A percentile compares a stretch with the other conserved stretches of the same genome.
Conservation (phyloP, 2,113 vertebrate genomes). For the Indicator maculatus region DNA sequence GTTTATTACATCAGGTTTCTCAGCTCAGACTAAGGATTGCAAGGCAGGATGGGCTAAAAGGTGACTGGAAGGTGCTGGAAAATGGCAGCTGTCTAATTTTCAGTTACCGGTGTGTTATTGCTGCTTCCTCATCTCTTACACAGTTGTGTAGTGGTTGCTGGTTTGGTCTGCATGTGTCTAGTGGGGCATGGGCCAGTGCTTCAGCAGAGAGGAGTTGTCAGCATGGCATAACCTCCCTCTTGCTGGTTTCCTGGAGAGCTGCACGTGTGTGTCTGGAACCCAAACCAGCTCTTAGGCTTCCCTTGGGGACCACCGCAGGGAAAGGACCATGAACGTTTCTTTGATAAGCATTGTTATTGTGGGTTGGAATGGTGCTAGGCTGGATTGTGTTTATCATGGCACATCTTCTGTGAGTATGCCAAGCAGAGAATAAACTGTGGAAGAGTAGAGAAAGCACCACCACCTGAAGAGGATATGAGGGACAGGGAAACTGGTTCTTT, state of each 20-base stretch:
- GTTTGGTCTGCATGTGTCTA: neutral
- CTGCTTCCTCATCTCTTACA: neutral
- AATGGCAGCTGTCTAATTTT: neutral
- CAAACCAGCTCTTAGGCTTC: neutral
- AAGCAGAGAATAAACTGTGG: neutral
- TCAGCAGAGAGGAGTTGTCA: neutral
- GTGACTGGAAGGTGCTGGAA: neutral
- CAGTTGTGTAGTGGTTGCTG: neutral
- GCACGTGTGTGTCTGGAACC: rapidly evolving
- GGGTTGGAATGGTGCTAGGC: neutral
- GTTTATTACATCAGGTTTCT: neutral
- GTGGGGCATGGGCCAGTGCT: neutral
- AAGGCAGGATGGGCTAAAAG: neutral
- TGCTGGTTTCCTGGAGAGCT: neutral
- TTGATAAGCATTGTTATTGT: neutral
- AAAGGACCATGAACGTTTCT: rapidly evolving
- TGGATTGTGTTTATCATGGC: neutral
- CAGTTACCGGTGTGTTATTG: neutral
- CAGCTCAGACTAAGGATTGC: neutral
- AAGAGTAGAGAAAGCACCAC: neutral
- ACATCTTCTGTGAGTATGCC: neutral
- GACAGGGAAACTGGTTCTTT: neutral
- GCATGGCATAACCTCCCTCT: neutral
- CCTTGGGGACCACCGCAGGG: neutral
- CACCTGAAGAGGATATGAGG: neutral